Conservation (phyloP, 2,113 vertebrate genomes). For the Rhinolophus sinicus region DNA sequence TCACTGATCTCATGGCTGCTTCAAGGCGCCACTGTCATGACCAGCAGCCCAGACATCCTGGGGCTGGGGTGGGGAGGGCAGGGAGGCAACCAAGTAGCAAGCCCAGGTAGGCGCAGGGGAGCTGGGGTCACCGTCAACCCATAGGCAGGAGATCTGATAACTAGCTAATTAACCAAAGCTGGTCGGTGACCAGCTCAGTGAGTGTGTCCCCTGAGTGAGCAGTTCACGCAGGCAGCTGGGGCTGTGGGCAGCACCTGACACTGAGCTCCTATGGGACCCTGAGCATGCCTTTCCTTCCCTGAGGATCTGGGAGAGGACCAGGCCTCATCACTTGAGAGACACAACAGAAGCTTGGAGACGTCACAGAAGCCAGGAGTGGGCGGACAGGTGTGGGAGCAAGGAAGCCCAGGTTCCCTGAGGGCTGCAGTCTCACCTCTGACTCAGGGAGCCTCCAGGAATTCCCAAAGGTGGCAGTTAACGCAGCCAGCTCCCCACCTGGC, state of each 20-base stretch:
- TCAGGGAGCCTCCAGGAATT: conserved; percentile 92
- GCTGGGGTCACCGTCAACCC: too few species aligned
- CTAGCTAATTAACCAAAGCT: neutral
- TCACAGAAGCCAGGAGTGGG: neutral
- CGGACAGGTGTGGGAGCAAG: neutral
- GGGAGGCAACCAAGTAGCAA: neutral
- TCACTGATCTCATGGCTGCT: neutral
- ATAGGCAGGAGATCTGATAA: neutral
- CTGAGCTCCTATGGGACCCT: accelerated
- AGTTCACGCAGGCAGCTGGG: neutral
- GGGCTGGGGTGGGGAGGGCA: conserved; percentile 12
- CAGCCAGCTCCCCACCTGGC: conserved; percentile 80
- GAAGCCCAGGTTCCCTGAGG: too few species aligned
- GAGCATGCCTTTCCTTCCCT: neutral
- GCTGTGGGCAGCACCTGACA: neutral
- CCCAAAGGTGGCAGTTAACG: conserved; percentile 89
- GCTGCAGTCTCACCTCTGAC: conserved; percentile 71
- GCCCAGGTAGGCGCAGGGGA: neutral
- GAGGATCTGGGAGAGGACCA: neutral
- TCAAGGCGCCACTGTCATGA: neutral
- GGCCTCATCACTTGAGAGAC: neutral
- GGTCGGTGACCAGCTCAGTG: neutral
- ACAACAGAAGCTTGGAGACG: neutral
- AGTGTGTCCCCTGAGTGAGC: neutral
- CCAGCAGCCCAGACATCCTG: neutral